Base-by-base conservation (phyloP, 1,140 invertebrate genomes). In the Plutomurus gul region DNA sequence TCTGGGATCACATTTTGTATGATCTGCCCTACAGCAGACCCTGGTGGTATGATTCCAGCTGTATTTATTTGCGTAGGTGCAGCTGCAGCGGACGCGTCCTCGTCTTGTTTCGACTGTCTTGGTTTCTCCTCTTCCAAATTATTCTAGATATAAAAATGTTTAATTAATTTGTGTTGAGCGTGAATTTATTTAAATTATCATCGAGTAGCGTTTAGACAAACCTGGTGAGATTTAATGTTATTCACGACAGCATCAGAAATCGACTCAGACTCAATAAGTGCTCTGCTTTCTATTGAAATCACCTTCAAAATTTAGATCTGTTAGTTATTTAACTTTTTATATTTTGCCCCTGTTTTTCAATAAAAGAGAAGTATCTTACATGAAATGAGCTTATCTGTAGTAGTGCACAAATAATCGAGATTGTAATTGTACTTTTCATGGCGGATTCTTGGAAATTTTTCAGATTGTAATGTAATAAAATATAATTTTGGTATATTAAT, bases 1-100 rank as follows among this genome's bases (percentile, higher is more conserved):
- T 72, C 36, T 25, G 36, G 70, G 11, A 72, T 37, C 39, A 72
- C 36, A 25, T 43, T 72, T 72, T 72, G 36, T 8, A 72, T 72
- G 11, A 40, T 72, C 25, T 39, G 36, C 22, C 70, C 39, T 10
- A 40, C 40, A 4, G 39, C 27, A 6, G 56, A 33, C 2, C 4
- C 30, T 65, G 27, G 27, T 4, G 3, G 1, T 51, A 65, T 65
- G 0, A 65, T 10, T 36, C 25, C 56, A 7, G 27, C 27, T 16
- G 56, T n/a, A 16, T 16, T n/a, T 1, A 1, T n/a, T n/a, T 25
- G 18, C 4, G 47, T 0, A 10, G 18, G 11, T 65, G 56, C 30
- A 18, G 30, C 10, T n/a, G 56, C 13, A 13, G 51, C 51, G 0
- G 3, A 22, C 10, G 25, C 27, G 3, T 65, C 56, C 1, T 65